Evolutionary conservation across 2,113 vertebrate species (phyloP), one percentile per base, ranked within the genome.

Genomic region (Regulus satrapa): DNA sequence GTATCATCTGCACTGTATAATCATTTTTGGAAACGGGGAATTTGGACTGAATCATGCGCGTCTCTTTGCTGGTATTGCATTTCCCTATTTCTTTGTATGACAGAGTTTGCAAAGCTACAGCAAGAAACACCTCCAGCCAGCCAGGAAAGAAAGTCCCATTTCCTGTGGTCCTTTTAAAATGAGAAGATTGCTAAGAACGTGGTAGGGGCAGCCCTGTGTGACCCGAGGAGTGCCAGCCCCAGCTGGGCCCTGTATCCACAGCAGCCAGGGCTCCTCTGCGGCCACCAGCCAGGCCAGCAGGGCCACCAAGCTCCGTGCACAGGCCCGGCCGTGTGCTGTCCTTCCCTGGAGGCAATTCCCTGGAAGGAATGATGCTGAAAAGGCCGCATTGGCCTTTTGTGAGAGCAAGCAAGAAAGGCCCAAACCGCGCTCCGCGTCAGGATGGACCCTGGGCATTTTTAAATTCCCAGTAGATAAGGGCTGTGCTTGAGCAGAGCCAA

Each of bases 381-480:
- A n/a, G n/a, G n/a, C n/a, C n/a, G n/a, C n/a, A n/a, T n/a, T n/a
- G 1, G 46, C 3, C 14, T 66, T 93, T 69, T 74, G 43, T 51
- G 62, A 95, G 93, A 94, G 54, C 69, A 89, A 89, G 69, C 38
- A 83, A 51, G n/a, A 86, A 90, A 77, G 17, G 59, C 74, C 59
- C 68, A 69, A 80, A 77, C 28, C 69, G 80, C 67, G 41, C 59
- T 78, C 69, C 4, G 5, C 2, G 40, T 59, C 80, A 63, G 84
- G 78, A 91, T 91, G 85, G 95, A 75, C 84, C 89, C 86, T 81
- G 76, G 68, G 55, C 87, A 94, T 94, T 95, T 95, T 91, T 26
- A 49, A 96, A 94, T 95, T 95, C 94, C 93, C 91, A 56, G 43
- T 28, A 91, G 93, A 69, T 73, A 82, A 58, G 80, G 38, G 38